These are phyloP conservation scores for Tribolium freemani DNA, from an alignment of 2,888 invertebrate species.

Conservation along the genomic window DNA sequence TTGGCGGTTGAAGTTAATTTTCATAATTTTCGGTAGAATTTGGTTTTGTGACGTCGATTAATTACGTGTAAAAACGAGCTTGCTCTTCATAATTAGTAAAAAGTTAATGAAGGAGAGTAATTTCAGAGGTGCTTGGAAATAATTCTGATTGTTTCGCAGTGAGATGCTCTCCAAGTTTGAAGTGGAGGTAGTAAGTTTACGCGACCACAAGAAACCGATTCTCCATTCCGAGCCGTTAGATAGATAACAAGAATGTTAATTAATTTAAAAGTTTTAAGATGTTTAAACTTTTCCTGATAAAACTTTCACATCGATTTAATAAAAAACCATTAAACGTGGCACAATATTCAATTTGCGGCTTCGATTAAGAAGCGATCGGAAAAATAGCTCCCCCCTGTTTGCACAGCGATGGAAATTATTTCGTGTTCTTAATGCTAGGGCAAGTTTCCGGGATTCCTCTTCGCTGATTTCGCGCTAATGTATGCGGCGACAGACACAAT, in stretches of 20 bases:
- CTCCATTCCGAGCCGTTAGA: conserved; percentile 60
- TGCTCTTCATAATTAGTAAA: conserved; percentile 5
- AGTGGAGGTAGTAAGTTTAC: conserved; percentile 49
- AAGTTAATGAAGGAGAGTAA: conserved; percentile 41
- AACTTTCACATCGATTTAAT: conserved; percentile 53
- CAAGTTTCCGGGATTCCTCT: conserved; percentile 21
- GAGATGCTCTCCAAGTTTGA: conserved; percentile 48
- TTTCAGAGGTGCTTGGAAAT: conserved; percentile 49
- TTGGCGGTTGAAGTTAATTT: conserved; percentile 39
- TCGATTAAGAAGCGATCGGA: conserved; percentile 19
- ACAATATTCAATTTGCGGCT: conserved; percentile 38
- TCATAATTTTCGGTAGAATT: conserved; percentile 42
- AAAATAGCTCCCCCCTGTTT: conserved; percentile 24
- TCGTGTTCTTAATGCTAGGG: conserved; percentile 14
- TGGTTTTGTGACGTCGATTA: not conserved
- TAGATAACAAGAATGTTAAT: conserved; percentile 66
- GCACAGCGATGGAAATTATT: conserved; percentile 20
- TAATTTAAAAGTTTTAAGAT: conserved; percentile 64
- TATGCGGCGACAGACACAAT: conserved; percentile 42
- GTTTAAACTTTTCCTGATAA: conserved; percentile 59
- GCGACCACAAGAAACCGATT: conserved; percentile 60
- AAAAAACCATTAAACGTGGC: conserved; percentile 44
- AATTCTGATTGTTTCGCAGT: conserved; percentile 56
- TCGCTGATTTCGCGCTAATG: conserved; percentile 16
- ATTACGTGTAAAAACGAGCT: conserved; percentile 13